These are phyloP conservation scores for Cuculus canorus DNA, from an alignment of 2,797 vertebrate species.

Conservation along the genomic window DNA sequence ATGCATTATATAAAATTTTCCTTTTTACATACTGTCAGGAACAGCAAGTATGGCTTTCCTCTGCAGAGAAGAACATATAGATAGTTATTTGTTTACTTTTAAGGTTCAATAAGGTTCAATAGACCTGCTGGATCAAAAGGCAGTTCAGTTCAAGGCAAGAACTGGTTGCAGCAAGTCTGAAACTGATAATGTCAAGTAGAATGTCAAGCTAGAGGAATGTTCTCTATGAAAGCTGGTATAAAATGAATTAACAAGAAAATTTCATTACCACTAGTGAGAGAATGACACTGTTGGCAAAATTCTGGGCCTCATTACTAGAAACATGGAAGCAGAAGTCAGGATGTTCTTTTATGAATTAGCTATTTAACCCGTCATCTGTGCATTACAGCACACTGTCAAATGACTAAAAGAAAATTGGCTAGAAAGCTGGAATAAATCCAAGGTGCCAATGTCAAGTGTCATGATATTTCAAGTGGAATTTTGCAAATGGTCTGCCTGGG, in stretches of 20 bases:
- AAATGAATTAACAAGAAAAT: background rate
- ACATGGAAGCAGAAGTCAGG: background rate
- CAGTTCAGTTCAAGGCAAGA: background rate
- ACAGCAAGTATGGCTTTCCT: background rate
- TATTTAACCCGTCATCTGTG: background rate
- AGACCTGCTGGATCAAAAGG: background rate
- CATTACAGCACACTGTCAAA: background rate
- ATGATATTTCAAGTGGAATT: background rate
- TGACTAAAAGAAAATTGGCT: background rate
- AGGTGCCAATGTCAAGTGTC: background rate
- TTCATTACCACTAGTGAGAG: background rate
- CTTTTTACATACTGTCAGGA: background rate
- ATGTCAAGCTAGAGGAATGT: background rate
- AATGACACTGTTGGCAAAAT: background rate
- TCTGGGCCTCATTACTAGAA: background rate
- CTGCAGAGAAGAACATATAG: background rate
- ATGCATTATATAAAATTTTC: background rate
- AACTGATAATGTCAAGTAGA: background rate
- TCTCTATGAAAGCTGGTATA: background rate
- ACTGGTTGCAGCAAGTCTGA: background rate
- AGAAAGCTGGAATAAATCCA: background rate
- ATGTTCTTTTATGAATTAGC: background rate
- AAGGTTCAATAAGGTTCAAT: background rate
- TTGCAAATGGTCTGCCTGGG: background rate
- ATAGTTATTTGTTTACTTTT: background rate